Conservation (phyloP, 2,797 vertebrate genomes). For the Myotis planiceps region DNA sequence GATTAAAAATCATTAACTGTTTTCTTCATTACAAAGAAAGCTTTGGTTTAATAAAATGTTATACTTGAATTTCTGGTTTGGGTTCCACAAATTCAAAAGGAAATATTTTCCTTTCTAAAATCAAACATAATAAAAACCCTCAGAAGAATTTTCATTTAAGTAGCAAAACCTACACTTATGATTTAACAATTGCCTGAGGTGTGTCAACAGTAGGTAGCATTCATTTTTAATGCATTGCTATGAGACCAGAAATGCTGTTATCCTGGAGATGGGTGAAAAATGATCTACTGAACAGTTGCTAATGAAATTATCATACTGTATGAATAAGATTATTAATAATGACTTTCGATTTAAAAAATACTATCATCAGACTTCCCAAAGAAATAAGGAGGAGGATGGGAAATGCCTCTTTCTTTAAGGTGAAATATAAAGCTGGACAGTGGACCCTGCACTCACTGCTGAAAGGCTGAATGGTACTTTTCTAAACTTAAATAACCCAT, state of each 20-base stretch:
- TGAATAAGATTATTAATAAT: slow-evolving; percentile 36
- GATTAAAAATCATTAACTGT: not conserved
- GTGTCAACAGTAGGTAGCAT: not conserved
- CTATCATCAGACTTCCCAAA: not conserved
- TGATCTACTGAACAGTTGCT: not conserved
- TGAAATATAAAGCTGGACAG: not conserved
- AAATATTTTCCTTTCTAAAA: slow-evolving; percentile 34
- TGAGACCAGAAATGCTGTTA: not conserved
- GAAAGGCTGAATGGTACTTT: not conserved
- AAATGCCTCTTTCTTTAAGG: not conserved
- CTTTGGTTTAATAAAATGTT: not conserved
- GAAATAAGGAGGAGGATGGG: not conserved
- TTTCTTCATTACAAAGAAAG: slow-evolving; percentile 26
- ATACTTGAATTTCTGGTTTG: slow-evolving; percentile 40
- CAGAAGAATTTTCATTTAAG: slow-evolving; percentile 36
- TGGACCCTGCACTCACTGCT: too few species aligned
- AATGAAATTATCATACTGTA: slow-evolving; percentile 10
- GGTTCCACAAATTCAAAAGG: not conserved
- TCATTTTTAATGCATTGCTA: not conserved
- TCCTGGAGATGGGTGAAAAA: not conserved
- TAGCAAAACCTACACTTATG: not conserved
- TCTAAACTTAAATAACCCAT: not conserved
- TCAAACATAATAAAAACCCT: not conserved
- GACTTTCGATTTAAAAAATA: not conserved
- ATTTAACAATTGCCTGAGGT: not conserved